Evolutionary conservation across 2,113 vertebrate species (phyloP).

Genomic region (Oenanthe melanoleuca): DNA sequence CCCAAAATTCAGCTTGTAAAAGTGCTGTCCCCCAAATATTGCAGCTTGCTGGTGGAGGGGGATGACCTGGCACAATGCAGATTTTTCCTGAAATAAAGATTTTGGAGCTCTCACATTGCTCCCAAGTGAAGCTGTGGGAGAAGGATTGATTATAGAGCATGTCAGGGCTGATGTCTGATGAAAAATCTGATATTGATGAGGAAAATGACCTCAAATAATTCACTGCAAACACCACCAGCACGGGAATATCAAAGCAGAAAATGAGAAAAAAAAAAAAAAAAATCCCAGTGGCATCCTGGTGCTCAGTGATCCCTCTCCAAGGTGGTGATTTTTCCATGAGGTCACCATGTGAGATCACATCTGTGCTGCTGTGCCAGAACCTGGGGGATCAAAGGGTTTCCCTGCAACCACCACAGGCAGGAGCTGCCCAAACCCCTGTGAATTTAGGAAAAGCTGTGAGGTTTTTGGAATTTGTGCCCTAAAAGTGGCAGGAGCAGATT

Average conservation of each 20-base stretch:
- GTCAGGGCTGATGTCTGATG: background rate
- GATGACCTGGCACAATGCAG: fast-evolving
- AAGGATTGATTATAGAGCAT: background rate
- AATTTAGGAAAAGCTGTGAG: background rate
- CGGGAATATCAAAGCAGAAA: background rate
- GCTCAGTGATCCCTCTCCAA: background rate
- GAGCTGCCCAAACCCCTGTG: background rate
- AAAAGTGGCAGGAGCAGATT: background rate
- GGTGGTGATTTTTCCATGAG: background rate
- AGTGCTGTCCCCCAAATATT: background rate
- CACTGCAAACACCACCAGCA: background rate
- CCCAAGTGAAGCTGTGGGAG: background rate
- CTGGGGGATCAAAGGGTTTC: background rate
- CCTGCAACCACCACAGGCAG: background rate
- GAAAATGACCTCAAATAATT: background rate
- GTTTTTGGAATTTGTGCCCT: background rate
- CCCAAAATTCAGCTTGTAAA: background rate
- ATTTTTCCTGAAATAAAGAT: background rate
- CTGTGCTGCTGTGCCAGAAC: background rate
- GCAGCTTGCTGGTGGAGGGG: background rate
- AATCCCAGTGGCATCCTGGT: background rate
- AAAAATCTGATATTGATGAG: background rate
- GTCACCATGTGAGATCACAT: background rate
- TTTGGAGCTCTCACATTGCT: background rate
- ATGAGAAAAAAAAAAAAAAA: background rate